Evolutionary conservation across 2,113 vertebrate species (phyloP).

Genomic region (Alouatta palliata): DNA sequence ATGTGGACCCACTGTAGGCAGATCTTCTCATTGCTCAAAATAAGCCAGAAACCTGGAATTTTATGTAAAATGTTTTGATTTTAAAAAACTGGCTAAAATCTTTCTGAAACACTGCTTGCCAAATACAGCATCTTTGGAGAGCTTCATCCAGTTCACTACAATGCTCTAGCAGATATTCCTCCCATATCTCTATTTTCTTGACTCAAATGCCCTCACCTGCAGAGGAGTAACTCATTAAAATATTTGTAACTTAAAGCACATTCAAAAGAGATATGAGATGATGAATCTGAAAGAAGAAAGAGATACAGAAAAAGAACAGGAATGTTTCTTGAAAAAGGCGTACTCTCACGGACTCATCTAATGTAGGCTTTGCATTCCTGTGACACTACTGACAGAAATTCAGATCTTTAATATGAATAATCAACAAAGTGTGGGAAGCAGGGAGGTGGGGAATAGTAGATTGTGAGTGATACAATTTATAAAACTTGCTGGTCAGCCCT

Average conservation of each 20-base stretch:
- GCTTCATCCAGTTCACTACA: neutral
- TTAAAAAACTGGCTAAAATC: neutral
- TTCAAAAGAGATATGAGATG: neutral
- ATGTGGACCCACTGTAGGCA: neutral
- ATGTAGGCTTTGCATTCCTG: neutral
- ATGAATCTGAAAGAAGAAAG: neutral
- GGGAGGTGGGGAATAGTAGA: neutral
- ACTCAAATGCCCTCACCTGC: neutral
- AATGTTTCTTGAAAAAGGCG: neutral
- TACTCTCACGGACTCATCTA: neutral
- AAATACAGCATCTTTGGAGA: neutral
- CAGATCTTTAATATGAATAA: neutral
- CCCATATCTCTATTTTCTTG: neutral
- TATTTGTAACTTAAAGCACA: neutral
- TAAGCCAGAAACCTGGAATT: neutral
- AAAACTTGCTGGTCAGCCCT: neutral
- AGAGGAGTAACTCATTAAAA: neutral
- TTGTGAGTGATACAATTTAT: neutral
- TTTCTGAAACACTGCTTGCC: neutral
- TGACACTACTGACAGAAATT: neutral
- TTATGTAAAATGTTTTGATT: neutral
- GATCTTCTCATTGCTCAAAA: neutral
- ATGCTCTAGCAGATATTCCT: neutral
- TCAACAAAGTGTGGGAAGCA: neutral
- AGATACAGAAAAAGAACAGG: neutral